Evolutionary conservation across 2,888 invertebrate genomes (phyloP).

Genomic region (Xiphydria camelus): DNA sequence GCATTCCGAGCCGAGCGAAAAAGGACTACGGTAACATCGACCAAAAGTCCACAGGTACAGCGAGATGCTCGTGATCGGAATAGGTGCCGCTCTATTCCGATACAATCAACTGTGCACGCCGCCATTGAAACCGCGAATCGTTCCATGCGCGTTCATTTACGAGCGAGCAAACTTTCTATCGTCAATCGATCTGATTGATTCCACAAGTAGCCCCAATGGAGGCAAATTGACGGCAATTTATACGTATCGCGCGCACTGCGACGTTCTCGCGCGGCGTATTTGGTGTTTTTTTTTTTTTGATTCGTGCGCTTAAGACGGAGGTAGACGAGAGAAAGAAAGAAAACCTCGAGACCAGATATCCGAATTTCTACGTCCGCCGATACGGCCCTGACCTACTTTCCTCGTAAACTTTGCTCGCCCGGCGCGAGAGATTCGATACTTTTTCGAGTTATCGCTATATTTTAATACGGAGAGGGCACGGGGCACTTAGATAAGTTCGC

Average conservation of each 20-base stretch:
- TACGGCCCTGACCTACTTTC: conserved; percentile 37
- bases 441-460: conserved; percentile 33
- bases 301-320: too few species aligned
- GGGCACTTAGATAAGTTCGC: conserved; percentile 39
- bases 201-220: conserved; percentile 4
- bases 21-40: too few species aligned
- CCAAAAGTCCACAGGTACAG: too few species aligned
- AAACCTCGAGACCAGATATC: neutral
- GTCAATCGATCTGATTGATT: conserved; percentile 3
- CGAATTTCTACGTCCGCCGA: conserved; percentile 17
- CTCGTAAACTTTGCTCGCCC: conserved; percentile 33
- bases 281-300: too few species aligned
- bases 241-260: conserved; percentile 1
- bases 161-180: conserved; percentile 10
- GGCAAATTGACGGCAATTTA: conserved; percentile 11
- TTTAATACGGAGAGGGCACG: conserved; percentile 35
- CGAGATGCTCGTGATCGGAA: too few species aligned
- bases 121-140: too few species aligned
- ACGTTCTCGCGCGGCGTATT: too few species aligned
- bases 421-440: conserved; percentile 20
- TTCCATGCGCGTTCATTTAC: too few species aligned
- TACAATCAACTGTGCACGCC: too few species aligned
- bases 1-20: too few species aligned
- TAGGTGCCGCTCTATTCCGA: too few species aligned
- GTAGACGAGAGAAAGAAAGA: conserved; percentile 6